Evolutionary conservation across 2,888 invertebrate species (phyloP).

Genomic region (Mechanitis messenoides): DNA sequence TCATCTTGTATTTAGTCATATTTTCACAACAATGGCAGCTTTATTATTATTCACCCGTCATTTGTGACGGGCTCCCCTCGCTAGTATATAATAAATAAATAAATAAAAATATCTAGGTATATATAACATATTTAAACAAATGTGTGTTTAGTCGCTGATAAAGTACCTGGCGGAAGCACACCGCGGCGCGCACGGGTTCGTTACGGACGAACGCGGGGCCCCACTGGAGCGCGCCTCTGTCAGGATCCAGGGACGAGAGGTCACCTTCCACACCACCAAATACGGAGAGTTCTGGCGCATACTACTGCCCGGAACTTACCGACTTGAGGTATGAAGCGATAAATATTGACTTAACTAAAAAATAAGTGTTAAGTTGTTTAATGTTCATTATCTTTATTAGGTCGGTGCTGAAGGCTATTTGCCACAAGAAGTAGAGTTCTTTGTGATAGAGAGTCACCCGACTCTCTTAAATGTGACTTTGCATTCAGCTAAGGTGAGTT

Average conservation of each 20-base stretch:
- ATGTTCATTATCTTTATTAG: conserved; percentile 57
- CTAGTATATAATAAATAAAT: neutral
- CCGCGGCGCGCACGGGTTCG: conserved; percentile 92
- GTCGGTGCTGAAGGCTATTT: conserved; percentile 90
- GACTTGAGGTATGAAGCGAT: conserved; percentile 80
- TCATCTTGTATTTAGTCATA: too few relatives aligned
- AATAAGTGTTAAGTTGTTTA: too few relatives aligned
- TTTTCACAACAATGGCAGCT: too few relatives aligned
- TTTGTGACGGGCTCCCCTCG: too few relatives aligned
- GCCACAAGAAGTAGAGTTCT: conserved; percentile 89
- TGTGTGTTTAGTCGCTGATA: conserved; percentile 80
- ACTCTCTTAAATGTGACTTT: conserved; percentile 90
- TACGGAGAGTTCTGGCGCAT: conserved; percentile 98
- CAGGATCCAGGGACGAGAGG: conserved; percentile 87
- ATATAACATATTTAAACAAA: conserved; percentile 13
- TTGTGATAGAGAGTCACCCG: conserved; percentile 90
- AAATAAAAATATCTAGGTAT: neutral
- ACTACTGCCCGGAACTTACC: conserved; percentile 90
- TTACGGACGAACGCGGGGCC: conserved; percentile 85
- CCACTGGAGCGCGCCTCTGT: conserved; percentile 87
- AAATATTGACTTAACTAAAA: too few relatives aligned
- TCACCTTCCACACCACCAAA: conserved; percentile 89
- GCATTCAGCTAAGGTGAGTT: conserved; percentile 84
- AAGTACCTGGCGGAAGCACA: conserved; percentile 91
- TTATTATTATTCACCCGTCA: too few relatives aligned